Evolutionary conservation across 2,888 invertebrate genomes (phyloP).

Genomic region (Nineta flava): DNA sequence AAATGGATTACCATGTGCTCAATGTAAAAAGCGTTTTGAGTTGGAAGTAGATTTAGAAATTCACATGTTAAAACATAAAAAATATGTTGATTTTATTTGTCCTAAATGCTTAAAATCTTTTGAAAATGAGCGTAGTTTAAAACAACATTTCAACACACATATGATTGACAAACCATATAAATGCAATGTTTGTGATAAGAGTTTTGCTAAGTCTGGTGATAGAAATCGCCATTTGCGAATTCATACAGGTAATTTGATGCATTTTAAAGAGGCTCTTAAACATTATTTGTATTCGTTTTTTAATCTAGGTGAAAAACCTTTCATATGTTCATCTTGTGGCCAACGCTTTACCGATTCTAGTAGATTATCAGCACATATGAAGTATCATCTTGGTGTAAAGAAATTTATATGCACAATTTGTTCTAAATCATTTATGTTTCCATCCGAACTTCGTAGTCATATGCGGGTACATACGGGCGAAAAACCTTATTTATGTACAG

Average conservation of each 20-base stretch:
- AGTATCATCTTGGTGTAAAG: constrained; percentile 21
- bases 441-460: constrained; percentile 14
- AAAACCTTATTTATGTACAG: constrained; percentile 13
- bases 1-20: too few species aligned
- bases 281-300: too few species aligned
- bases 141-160: too few species aligned
- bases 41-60: too few species aligned
- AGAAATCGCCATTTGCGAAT: constrained; percentile 11
- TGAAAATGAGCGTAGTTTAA: constrained; percentile 10
- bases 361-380: constrained; percentile 20
- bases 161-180: too few species aligned
- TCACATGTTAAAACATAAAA: not conserved
- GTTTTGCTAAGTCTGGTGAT: constrained; percentile 18
- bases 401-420: constrained; percentile 20
- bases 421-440: constrained; percentile 20
- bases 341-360: constrained; percentile 22
- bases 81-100: not conserved
- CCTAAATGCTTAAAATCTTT: constrained; percentile 18
- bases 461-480: too few species aligned
- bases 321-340: constrained; percentile 19
- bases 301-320: constrained; percentile 18
- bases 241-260: constrained; percentile 13
- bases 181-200: too few species aligned
- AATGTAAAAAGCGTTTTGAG: too few species aligned
- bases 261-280: too few species aligned